Percentiles rank a stretch among this genome's conserved stretches.
Conservation (phyloP, 2,888 invertebrate species). For the Orthosia incerta region DNA sequence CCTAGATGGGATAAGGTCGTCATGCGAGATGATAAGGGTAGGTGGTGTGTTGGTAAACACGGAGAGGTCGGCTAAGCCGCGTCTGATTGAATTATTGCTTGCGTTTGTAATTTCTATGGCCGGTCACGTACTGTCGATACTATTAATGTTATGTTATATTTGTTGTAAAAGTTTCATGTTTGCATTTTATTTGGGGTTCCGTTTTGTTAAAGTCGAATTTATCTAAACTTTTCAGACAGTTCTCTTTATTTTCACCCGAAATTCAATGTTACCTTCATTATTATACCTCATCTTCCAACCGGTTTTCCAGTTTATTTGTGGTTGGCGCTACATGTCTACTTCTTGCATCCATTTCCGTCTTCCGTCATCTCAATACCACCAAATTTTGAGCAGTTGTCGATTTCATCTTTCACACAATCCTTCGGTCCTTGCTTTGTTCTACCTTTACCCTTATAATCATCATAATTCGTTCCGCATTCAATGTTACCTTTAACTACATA, state of each 20-base stretch:
- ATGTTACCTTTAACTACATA: not conserved
- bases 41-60: constrained; percentile 83
- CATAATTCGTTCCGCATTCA: not conserved
- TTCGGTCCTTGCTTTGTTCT: too few relatives aligned
- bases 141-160: constrained; percentile 59
- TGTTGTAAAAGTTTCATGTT: constrained; percentile 10
- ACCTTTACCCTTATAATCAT: too few relatives aligned
- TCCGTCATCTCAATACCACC: too few relatives aligned
- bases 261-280: too few relatives aligned
- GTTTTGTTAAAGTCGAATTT: not conserved
- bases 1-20: constrained; percentile 72
- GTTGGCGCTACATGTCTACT: too few relatives aligned
- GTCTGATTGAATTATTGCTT: constrained; percentile 89
- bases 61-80: constrained; percentile 82
- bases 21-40: constrained; percentile 76
- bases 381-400: too few relatives aligned
- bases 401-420: too few relatives aligned
- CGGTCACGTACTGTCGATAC: constrained; percentile 82
- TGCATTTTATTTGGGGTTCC: not conserved
- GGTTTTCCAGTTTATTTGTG: too few relatives aligned
- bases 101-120: constrained; percentile 80
- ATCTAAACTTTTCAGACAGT: too few relatives aligned
- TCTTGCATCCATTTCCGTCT: too few relatives aligned
- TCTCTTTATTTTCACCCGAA: too few relatives aligned
- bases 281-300: too few relatives aligned